Conservation (phyloP, 2,888 invertebrate genomes). For the Dioctria rufipes region DNA sequence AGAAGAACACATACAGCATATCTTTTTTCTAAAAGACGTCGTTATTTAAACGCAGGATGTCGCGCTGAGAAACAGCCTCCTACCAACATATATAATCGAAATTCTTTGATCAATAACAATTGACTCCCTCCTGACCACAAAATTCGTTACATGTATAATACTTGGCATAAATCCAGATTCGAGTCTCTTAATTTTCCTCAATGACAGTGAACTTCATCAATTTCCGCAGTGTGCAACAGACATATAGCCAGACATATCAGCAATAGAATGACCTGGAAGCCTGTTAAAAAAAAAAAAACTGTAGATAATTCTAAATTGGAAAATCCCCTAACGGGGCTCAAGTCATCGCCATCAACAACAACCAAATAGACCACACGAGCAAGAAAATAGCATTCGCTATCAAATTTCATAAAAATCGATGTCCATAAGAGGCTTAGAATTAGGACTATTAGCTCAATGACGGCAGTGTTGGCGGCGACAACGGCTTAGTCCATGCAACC, state of each 20-base stretch:
- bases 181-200: constrained; percentile 28
- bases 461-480: too few species aligned
- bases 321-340: background rate
- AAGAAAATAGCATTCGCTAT: constrained; percentile 45
- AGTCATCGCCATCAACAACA: background rate
- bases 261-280: constrained; percentile 1
- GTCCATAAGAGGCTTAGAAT: constrained; percentile 35
- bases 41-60: too few species aligned
- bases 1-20: too few species aligned
- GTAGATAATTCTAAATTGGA: constrained; percentile 29
- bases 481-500: too few species aligned
- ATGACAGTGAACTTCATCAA: constrained; percentile 44
- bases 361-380: background rate
- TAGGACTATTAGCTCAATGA: too few species aligned
- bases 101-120: too few species aligned
- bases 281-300: constrained; percentile 12
- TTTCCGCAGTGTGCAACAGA: background rate
- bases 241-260: constrained; percentile 10
- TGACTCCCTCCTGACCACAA: too few species aligned
- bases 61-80: too few species aligned
- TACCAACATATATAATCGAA: too few species aligned
- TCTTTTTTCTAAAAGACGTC: too few species aligned
- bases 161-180: constrained; percentile 39
- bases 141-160: constrained; percentile 43
- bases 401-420: constrained; percentile 45